phyloP scores from a whole-genome alignment of 2,113 vertebrate species.

The Sceloporus tristichus region DNA sequence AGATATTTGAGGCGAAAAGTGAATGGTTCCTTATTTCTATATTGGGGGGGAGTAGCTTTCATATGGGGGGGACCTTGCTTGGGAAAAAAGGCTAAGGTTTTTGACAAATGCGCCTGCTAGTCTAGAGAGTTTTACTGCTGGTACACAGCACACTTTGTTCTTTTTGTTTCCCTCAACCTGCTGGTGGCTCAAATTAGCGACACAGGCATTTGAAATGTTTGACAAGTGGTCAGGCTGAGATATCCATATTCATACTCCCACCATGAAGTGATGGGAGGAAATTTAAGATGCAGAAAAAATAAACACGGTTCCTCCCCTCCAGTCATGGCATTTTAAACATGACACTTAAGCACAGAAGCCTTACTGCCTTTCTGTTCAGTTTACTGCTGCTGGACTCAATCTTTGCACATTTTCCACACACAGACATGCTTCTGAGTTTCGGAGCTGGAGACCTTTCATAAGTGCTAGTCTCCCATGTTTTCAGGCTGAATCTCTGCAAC shows the following conservation, averaged over 20 bases:
- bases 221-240: conserved; percentile 60
- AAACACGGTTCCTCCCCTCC: conserved; percentile 28
- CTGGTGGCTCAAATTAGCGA: conserved; percentile 65
- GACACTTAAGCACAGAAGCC: conserved; percentile 31
- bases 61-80: background rate
- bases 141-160: conserved; percentile 57
- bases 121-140: conserved; percentile 35
- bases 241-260: conserved; percentile 54
- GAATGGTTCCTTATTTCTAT: conserved; percentile 41
- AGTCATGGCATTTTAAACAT: conserved; percentile 27
- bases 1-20: background rate
- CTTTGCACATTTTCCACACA: background rate
- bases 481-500: background rate
- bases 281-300: conserved; percentile 63
- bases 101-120: conserved; percentile 44
- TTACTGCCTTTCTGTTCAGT: background rate
- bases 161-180: conserved; percentile 64
- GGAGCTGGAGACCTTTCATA: background rate
- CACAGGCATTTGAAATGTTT: conserved; percentile 54
- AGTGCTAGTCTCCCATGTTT: background rate
- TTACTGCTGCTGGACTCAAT: background rate
- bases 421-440: background rate
- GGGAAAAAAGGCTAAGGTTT: conserved; percentile 37
- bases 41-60: background rate
- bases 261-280: conserved; percentile 50